These are phyloP conservation scores for Nerophis lumbriciformis DNA, from an alignment of 2,113 vertebrate genomes.

Conservation along the genomic window DNA sequence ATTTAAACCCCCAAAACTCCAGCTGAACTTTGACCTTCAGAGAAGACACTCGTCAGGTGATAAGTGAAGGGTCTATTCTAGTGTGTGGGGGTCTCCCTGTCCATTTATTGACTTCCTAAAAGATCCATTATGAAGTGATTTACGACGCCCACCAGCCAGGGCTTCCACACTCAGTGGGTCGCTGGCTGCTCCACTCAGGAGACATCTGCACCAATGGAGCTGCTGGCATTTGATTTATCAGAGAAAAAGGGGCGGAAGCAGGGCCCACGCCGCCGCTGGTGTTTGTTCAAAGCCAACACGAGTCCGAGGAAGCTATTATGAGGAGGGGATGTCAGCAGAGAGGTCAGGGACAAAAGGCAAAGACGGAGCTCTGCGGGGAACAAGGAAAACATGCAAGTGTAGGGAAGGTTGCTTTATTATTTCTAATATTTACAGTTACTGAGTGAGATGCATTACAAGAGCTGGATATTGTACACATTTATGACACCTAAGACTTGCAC, in stretches of 20 bases:
- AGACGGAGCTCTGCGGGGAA: conserved; percentile 28
- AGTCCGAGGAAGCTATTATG: conserved; percentile 66
- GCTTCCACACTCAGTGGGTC: conserved; percentile 16
- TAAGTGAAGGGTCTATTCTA: conserved; percentile 58
- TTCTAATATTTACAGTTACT: conserved; percentile 1
- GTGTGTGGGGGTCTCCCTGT: conserved; percentile 20
- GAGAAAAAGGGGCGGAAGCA: conserved; percentile 61
- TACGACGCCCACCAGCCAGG: conserved; percentile 48
- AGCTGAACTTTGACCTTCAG: conserved; percentile 53
- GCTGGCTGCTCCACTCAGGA: conserved; percentile 42
- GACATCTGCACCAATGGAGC: conserved; percentile 50
- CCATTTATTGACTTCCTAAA: conserved; percentile 76
- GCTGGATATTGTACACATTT: no score
- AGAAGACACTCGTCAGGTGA: conserved; percentile 56
- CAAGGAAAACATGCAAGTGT: conserved; percentile 31
- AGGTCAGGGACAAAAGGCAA: conserved; percentile 61
- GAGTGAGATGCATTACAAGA: not conserved
- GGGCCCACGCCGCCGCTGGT: conserved; percentile 48
- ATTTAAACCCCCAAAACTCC: conserved; percentile 25
- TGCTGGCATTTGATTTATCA: conserved; percentile 61
- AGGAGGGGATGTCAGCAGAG: conserved; percentile 54
- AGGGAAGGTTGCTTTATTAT: not conserved
- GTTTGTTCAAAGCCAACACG: conserved; percentile 63
- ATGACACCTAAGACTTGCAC: no score
- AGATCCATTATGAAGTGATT: conserved; percentile 74